Evolutionary conservation across 2,888 invertebrate genomes (phyloP), one percentile per base, ranked within the genome.

Genomic region (Apamea epomidion): DNA sequence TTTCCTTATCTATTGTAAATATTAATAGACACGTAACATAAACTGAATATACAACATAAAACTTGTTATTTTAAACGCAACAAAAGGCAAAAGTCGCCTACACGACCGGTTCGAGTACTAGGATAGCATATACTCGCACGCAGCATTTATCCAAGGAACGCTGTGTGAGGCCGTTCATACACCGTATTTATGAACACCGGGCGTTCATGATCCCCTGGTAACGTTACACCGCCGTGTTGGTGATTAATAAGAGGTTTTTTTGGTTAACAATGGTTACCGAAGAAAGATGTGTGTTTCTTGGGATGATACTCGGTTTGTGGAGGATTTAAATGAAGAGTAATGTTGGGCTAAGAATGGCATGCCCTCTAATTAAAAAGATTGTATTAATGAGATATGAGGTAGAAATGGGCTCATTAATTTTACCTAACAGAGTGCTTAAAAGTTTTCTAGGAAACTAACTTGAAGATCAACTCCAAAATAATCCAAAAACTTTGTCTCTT

Each of bases 151-250:
- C 95, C 93, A 92, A 92, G 92, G 91, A 91, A 89, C 96, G 92
- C 93, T 91, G 96, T 96, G 96, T 96, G 96, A 94, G 96, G 96
- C 94, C 96, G 90, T 91, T 93, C 95, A 94, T 95, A 94, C 93
- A 92, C 92, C 92, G 94, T 95, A 96, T 96, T 96, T 96, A 96
- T 96, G 96, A 94, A 94, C 95, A 94, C 95, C 94, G 90, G 91
- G 83, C 91, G 86, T 86, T 92, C 94, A 94, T 95, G 95, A 92
- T 92, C 91, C 92, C 95, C 93, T 93, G 90, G 95, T 95, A 95
- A 95, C 94, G 93, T 93, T 93, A 96, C 92, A 95, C 95, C 92
- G 90, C 90, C 92, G 89, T 91, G 92, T 91, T 88, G 85, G 92
- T 93, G 94, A 95, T 95, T 95, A 95, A 95, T 95, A 90, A 90